phyloP scores from a whole-genome alignment of 2,888 invertebrate species.

The Polia nebulosa region DNA sequence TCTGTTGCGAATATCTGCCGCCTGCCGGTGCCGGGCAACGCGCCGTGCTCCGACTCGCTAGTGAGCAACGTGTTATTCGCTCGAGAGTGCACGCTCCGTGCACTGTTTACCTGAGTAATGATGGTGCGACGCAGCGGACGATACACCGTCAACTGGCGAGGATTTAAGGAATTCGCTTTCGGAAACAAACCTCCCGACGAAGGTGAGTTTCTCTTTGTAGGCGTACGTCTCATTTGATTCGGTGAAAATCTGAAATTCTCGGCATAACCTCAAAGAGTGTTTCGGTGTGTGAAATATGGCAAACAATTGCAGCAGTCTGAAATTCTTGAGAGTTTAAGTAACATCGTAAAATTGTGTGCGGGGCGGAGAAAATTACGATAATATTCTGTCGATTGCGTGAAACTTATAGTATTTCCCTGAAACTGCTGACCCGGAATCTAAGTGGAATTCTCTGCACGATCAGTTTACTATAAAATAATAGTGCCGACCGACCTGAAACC shows the following conservation, averaged over 20 bases:
- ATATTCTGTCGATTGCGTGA: constrained; percentile 22
- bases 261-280: constrained; percentile 77
- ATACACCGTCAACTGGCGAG: constrained; percentile 89
- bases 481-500: constrained; percentile 14
- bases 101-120: constrained; percentile 76
- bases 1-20: constrained; percentile 73
- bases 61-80: constrained; percentile 69
- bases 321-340: constrained; percentile 39
- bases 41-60: constrained; percentile 71
- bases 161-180: constrained; percentile 87
- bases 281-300: constrained; percentile 34
- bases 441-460: constrained; percentile 21
- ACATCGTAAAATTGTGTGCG: constrained; percentile 40
- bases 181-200: constrained; percentile 88
- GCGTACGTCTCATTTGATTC: constrained; percentile 60
- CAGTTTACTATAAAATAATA: constrained; percentile 36
- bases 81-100: constrained; percentile 64
- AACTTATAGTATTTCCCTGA: constrained; percentile 20
- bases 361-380: constrained; percentile 24
- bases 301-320: constrained; percentile 29
- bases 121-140: constrained; percentile 90
- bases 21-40: constrained; percentile 72
- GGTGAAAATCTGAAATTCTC: constrained; percentile 52
- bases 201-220: constrained; percentile 77
- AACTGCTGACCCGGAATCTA: constrained; percentile 16